These are phyloP conservation scores for Sorex maritimensis DNA, from an alignment of 2,797 vertebrate species.

Conservation along the genomic window DNA sequence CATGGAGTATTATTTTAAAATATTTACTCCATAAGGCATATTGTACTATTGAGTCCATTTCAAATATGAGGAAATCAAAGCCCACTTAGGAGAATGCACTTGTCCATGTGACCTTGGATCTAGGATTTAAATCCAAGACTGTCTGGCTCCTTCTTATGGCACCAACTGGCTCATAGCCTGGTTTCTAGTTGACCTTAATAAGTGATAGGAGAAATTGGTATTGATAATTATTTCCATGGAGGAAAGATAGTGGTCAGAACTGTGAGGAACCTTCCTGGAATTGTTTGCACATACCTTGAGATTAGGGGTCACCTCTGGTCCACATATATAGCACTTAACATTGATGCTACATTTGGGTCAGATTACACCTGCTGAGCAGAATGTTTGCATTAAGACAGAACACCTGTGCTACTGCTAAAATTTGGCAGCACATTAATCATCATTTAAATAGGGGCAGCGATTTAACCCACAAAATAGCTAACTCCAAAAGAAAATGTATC, in stretches of 20 bases:
- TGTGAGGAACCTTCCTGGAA: not conserved
- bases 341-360: not conserved
- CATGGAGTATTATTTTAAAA: not conserved
- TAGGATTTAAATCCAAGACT: not conserved
- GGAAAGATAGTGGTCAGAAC: not conserved
- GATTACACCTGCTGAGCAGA: not conserved
- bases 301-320: not conserved
- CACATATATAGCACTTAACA: not conserved
- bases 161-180: not conserved
- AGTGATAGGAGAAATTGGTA: not conserved
- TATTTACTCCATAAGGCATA: not conserved
- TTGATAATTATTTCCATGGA: not conserved
- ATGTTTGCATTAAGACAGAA: not conserved
- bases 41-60: not conserved
- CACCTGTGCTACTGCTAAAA: not conserved
- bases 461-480: not conserved
- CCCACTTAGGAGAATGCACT: not conserved
- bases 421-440: not conserved
- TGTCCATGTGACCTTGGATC: not conserved
- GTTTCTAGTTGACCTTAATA: not conserved
- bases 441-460: not conserved
- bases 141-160: not conserved
- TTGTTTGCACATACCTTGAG: not conserved
- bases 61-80: not conserved
- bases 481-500: slow-evolving; percentile 41